Base-by-base conservation (phyloP, 2,113 vertebrate genomes). In the Furnarius figulus region DNA sequence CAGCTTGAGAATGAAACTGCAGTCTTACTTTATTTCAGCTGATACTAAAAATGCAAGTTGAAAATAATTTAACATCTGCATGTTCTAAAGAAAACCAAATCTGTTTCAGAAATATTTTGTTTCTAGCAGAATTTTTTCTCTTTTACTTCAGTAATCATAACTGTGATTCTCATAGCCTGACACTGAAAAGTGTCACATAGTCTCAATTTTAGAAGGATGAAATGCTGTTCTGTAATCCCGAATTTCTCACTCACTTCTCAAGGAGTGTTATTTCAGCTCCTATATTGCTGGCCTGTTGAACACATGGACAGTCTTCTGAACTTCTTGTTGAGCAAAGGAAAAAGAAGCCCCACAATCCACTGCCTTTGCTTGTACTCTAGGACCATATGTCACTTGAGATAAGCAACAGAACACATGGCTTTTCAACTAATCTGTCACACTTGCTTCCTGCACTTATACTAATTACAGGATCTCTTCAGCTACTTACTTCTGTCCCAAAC, bases 401-500 rank as follows among this genome's bases (percentile, higher is more conserved):
- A 96, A 97, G 95, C 46, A 91, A 94, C 76, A 87, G 82, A 92
- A 95, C 84, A 79, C 11, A 86, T 35, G 28, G 77, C 72, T 86
- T 96, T 95, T 96, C 83, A 93, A 44, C 80, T 92, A 81, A 89
- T 78, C 59, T 72, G 81, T 91, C 72, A 97, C 79, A 75, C 85
- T 94, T 23, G 3, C 75, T 97, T 96, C 97, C 95, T 91, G 83
- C 75, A 91, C 79, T 91, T 85, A 46, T 91, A 95, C 89, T 95
- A 97, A 97, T 97, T 86, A 96, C 79, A 94, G 79, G 88, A 93
- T 93, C 88, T 94, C 88, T 91, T 77, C 62, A 35, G 70, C 31
- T 89, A 90, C 49, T 80, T 89, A 90, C 49, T 80, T 75, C 62
- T 92, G 27, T 42, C 39, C 31, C n/a, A 78, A 90, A 79, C 42